Conservation (phyloP, 2,797 vertebrate genomes). For the Thunnus albacares region DNA sequence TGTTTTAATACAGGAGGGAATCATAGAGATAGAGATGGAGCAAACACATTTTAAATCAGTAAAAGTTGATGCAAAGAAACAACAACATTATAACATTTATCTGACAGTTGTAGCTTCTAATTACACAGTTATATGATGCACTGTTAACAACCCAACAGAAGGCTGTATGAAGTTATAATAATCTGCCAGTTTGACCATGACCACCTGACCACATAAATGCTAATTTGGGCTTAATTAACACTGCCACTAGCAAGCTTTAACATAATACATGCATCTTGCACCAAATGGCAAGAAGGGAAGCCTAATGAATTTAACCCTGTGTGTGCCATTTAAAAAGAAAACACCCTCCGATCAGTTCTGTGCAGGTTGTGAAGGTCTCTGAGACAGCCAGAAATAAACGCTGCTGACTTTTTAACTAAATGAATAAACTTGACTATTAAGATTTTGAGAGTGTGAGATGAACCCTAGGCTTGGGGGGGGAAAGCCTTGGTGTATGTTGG, state of each 20-base stretch:
- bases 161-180: background rate
- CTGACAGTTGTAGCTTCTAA: background rate
- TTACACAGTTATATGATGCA: no score
- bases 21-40: background rate
- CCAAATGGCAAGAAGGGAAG: background rate
- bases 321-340: constrained; percentile 20
- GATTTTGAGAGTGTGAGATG: constrained; percentile 25
- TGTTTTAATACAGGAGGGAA: background rate
- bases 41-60: constrained; percentile 2
- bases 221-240: constrained; percentile 27
- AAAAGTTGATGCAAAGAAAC: background rate
- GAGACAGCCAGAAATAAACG: background rate
- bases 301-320: constrained; percentile 24
- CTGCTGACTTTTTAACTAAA: background rate
- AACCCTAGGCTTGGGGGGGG: constrained; percentile 18
- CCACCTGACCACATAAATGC: constrained; percentile 15
- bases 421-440: constrained; percentile 1
- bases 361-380: background rate
- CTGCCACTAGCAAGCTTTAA: constrained; percentile 15
- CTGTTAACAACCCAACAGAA: background rate
- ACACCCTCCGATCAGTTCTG: background rate
- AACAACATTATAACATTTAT: background rate
- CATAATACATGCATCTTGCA: constrained; percentile 22
- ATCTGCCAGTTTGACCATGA: background rate
- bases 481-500: constrained; percentile 44